A percentile compares a stretch with the other conserved stretches of the same genome.
Evolutionary conservation across 2,797 vertebrate species (phyloP).

Genomic region (Peromyscus eremicus): DNA sequence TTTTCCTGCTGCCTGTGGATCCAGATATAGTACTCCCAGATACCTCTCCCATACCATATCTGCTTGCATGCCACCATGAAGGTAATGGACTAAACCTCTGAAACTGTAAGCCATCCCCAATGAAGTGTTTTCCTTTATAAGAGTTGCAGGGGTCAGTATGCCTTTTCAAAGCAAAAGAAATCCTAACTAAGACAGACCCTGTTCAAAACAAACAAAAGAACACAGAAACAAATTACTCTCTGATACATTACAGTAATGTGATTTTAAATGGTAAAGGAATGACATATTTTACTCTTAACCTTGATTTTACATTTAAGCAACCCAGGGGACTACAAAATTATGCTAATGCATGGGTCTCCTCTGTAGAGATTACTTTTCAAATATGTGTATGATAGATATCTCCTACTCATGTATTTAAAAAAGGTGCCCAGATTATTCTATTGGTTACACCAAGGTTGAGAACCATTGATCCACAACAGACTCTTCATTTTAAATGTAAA

Average conservation of each 20-base stretch:
- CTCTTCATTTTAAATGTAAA: constrained; percentile 26
- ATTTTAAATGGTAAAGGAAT: constrained; percentile 9
- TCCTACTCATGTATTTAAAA: constrained; percentile 22
- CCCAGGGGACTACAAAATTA: background rate
- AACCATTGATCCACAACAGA: constrained; percentile 4
- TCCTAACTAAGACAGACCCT: background rate
- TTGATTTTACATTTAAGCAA: constrained; percentile 20
- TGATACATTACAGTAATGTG: background rate
- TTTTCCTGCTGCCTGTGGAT: background rate
- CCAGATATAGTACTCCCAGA: background rate
- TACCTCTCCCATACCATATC: background rate
- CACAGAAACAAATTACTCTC: background rate
- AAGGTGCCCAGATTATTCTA: background rate
- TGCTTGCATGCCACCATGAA: background rate
- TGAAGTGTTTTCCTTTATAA: background rate
- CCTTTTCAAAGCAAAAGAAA: background rate
- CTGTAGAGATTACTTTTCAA: constrained; percentile 33
- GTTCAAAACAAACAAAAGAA: background rate
- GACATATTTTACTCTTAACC: background rate
- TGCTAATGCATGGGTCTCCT: background rate
- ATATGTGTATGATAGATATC: background rate
- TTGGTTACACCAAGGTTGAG: background rate
- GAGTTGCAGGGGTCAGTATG: background rate
- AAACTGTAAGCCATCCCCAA: background rate
- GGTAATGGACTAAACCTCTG: background rate